Evolutionary conservation across 1,140 invertebrate species (phyloP), one percentile per base, ranked within the genome.

Genomic region (Pachypeltis micranthus): DNA sequence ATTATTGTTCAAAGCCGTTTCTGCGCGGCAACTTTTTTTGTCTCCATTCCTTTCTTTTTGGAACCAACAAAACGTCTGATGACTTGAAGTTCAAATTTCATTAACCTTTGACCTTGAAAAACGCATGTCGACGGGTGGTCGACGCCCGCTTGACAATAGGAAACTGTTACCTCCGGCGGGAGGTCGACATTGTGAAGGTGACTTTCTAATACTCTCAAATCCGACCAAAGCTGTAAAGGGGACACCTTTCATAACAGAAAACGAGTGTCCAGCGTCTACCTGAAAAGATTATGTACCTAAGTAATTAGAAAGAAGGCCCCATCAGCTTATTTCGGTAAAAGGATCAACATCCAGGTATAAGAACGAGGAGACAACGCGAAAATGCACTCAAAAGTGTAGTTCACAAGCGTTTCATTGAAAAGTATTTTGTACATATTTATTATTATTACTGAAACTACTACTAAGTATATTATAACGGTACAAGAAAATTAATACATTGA

Each of bases 41-140:
- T 51, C 47, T 51, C 47, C 47, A 51, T 51, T 51, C 23, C 47
- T 51, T 51, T 51, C 7, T 21, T 51, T 51, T 51, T 51, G 47
- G 47, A 51, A 51, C 47, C 47, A 51, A 14, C 12, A 51, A 51
- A 51, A 51, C 47, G 23, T 51, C 47, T 51, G 47, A 51, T 51
- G 47, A 51, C 19, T 51, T 51, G 47, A 16, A 51, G 47, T 51
- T 51, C 47, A 51, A 51, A 51, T 51, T 51, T 51, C 47, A 51
- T 51, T 51, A 51, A 51, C 47, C 47, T 51, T 51, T 51, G 47
- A 51, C 47, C 47, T 10, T 51, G 47, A 51, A 51, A 51, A 51
- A 51, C 47, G 47, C 23, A 16, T 51, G 47, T 51, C 47, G 47
- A 51, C 47, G 47, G 47, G 47, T 51, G 47, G 47, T 51, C 47